Evolutionary conservation across 2,113 vertebrate genomes (phyloP).

Genomic region (Xerus inauris): DNA sequence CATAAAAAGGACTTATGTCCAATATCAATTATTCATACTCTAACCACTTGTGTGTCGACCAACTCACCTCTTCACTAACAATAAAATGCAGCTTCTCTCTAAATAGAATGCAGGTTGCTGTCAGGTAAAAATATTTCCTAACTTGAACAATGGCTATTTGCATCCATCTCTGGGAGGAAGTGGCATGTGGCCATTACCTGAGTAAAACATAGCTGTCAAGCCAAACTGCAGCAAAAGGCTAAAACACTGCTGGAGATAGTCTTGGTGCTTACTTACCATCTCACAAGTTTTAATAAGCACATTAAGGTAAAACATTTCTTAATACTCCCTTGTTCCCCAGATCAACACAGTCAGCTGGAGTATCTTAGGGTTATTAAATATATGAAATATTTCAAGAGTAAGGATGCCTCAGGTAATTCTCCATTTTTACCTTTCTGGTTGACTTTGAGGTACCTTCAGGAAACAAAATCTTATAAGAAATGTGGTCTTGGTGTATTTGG

Average conservation of each 20-base stretch:
- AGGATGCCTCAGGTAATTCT: not conserved
- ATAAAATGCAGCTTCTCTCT: not conserved
- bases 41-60: not conserved
- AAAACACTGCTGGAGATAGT: not conserved
- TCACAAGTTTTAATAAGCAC: not conserved
- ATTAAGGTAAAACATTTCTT: not conserved
- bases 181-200: not conserved
- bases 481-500: not conserved
- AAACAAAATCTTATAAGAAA: not conserved
- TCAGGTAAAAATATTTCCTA: constrained; percentile 29
- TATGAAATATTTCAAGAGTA: not conserved
- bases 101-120: not conserved
- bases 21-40: constrained; percentile 46
- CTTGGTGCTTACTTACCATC: not conserved
- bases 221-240: not conserved
- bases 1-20: constrained; percentile 54
- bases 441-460: not conserved
- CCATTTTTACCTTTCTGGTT: not conserved
- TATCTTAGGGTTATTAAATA: not conserved
- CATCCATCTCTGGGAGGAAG: not conserved
- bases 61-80: not conserved
- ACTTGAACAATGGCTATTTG: constrained; percentile 10
- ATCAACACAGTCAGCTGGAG: not conserved
- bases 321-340: not conserved
- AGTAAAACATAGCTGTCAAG: not conserved